Percentiles rank a stretch among this genome's conserved stretches.
Evolutionary conservation across 2,113 vertebrate genomes (phyloP).

Genomic region (Prinia subflava): DNA sequence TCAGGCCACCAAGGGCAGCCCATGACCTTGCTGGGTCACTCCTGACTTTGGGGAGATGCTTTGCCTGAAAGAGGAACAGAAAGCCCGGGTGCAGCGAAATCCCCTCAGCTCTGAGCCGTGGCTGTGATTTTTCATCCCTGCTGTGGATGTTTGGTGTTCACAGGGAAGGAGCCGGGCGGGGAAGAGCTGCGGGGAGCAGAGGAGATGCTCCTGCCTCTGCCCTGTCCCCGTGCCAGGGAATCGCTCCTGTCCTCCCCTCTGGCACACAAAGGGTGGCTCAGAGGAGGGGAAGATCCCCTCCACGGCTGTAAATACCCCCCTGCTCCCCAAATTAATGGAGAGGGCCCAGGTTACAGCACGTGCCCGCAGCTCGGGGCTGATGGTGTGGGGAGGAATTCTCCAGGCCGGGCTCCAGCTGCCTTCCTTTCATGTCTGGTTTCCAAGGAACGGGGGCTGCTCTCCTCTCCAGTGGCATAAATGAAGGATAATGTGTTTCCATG

Average conservation of each 20-base stretch:
- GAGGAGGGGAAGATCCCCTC: neutral
- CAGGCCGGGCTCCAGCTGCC: neutral
- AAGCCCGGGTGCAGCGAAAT: neutral
- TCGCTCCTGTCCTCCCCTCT: neutral
- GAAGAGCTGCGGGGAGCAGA: neutral
- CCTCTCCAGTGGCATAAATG: neutral
- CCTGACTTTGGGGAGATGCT: neutral
- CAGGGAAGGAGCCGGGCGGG: rapidly evolving
- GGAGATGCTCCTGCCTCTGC: neutral
- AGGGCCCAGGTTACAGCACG: neutral
- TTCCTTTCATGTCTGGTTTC: constrained; percentile 2
- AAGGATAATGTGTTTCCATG: neutral
- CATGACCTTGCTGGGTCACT: neutral
- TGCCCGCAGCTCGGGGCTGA: neutral
- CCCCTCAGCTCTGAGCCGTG: neutral
- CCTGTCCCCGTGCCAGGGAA: rapidly evolving
- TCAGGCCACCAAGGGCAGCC: neutral
- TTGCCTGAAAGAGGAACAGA: neutral
- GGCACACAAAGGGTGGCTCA: neutral
- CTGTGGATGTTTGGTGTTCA: neutral
- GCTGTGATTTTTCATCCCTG: rapidly evolving
- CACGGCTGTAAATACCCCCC: neutral
- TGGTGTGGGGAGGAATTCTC: neutral
- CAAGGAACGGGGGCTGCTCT: constrained; percentile 9
- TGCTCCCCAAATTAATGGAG: neutral